Evolutionary conservation across 1,140 invertebrate genomes (phyloP).

Genomic region (Bombus soroeensis): DNA sequence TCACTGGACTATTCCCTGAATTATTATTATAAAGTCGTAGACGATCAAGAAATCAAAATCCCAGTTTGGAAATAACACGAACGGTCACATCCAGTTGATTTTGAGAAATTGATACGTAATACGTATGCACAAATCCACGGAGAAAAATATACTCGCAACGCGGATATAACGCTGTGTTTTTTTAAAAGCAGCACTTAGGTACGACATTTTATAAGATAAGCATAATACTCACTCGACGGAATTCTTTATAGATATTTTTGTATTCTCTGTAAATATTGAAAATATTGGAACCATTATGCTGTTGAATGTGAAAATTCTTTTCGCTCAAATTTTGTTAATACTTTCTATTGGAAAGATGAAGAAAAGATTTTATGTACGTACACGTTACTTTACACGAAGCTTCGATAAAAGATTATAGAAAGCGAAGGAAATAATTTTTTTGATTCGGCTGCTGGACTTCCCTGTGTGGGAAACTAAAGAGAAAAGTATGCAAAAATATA

Average conservation of each 20-base stretch:
- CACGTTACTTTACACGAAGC: background rate
- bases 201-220: background rate
- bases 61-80: too few relatives aligned
- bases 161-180: background rate
- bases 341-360: background rate
- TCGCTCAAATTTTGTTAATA: background rate
- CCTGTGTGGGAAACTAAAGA: too few relatives aligned
- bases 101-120: background rate
- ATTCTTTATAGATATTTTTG: background rate
- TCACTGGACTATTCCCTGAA: too few relatives aligned
- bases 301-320: background rate
- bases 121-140: background rate
- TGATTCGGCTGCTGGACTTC: too few relatives aligned
- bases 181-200: background rate
- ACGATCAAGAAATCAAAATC: too few relatives aligned
- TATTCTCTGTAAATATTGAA: background rate
- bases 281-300: background rate
- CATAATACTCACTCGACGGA: background rate
- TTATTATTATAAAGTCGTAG: too few relatives aligned
- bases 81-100: background rate
- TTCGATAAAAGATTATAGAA: too few relatives aligned
- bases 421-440: too few relatives aligned
- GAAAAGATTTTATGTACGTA: background rate
- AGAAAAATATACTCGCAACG: background rate
- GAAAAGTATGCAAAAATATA: too few relatives aligned